Conservation (phyloP, 2,113 vertebrate genomes). For the Gobiocypris rarus region DNA sequence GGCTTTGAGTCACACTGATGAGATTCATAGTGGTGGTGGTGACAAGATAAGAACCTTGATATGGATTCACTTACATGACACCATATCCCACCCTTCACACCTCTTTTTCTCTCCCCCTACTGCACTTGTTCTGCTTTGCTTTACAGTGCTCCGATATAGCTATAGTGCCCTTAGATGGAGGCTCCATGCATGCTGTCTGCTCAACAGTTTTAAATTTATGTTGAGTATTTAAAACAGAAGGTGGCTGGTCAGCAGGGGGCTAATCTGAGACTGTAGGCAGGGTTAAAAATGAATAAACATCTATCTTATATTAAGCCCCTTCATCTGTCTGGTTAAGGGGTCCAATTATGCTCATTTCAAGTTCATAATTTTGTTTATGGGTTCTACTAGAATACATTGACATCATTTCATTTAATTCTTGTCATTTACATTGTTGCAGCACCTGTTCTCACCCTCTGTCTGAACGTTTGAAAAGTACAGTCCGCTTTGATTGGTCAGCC, state of each 20-base stretch:
- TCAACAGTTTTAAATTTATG: constrained; percentile 25
- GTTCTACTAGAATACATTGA: too few species aligned
- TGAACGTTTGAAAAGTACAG: too few species aligned
- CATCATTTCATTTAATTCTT: too few species aligned
- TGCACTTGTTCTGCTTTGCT: neutral
- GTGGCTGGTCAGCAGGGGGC: constrained; percentile 7
- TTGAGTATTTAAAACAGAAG: constrained; percentile 36
- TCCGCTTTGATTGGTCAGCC: too few species aligned
- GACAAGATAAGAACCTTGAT: neutral
- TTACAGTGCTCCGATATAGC: neutral
- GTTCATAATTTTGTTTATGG: neutral
- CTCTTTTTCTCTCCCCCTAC: neutral
- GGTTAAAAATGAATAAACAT: neutral
- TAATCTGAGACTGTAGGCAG: neutral
- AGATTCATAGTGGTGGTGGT: constrained; percentile 22
- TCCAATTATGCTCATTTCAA: neutral
- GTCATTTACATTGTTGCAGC: too few species aligned
- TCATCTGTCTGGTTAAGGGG: neutral
- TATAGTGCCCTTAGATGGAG: constrained; percentile 9
- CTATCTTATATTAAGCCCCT: neutral
- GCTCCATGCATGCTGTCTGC: constrained; percentile 9
- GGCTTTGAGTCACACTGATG: neutral
- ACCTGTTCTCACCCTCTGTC: too few species aligned
- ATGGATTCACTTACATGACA: constrained; percentile 41
- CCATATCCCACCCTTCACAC: constrained; percentile 7